phyloP scores from a whole-genome alignment of 2,888 invertebrate species.

The Myopa testacea region DNA sequence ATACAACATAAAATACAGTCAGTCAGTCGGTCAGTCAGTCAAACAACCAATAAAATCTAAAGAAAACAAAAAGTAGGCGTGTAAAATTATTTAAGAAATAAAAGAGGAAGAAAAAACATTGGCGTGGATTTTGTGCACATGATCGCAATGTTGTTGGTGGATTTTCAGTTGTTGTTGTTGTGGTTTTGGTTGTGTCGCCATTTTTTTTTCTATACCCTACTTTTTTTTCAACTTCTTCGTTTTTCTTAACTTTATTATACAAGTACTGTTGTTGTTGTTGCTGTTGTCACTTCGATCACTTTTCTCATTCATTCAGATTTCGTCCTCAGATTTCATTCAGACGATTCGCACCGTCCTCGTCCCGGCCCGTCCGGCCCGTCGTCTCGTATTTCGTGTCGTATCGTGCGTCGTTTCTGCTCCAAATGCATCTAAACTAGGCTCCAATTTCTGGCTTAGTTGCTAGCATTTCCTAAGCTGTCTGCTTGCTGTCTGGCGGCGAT shows the following conservation, averaged over 20 bases:
- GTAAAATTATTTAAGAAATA: not conserved
- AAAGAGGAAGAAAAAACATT: not conserved
- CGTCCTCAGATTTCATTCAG: not conserved
- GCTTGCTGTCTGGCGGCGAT: conserved; percentile 16
- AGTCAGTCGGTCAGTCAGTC: not conserved
- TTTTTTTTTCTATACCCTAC: not conserved
- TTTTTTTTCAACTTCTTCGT: not conserved
- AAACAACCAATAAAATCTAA: not conserved
- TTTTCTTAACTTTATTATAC: not conserved
- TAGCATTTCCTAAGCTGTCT: conserved; percentile 15
- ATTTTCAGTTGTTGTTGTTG: not conserved
- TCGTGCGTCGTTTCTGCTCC: conserved; percentile 7
- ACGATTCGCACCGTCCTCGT: not conserved
- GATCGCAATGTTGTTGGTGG: too few species aligned
- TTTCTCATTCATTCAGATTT: conserved; percentile 10
- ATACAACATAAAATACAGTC: not conserved
- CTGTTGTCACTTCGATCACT: conserved; percentile 1
- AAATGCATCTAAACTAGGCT: conserved; percentile 14
- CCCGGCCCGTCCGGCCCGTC: too few species aligned
- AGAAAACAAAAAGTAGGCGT: conserved; percentile 11
- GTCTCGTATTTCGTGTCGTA: not conserved
- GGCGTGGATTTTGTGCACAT: not conserved
- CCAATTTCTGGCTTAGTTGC: not conserved
- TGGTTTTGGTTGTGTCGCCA: not conserved
- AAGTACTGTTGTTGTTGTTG: not conserved